Percentiles rank a stretch among this genome's conserved stretches.
phyloP scores from a whole-genome alignment of 2,113 vertebrate genomes.

The Hoplias malabaricus region DNA sequence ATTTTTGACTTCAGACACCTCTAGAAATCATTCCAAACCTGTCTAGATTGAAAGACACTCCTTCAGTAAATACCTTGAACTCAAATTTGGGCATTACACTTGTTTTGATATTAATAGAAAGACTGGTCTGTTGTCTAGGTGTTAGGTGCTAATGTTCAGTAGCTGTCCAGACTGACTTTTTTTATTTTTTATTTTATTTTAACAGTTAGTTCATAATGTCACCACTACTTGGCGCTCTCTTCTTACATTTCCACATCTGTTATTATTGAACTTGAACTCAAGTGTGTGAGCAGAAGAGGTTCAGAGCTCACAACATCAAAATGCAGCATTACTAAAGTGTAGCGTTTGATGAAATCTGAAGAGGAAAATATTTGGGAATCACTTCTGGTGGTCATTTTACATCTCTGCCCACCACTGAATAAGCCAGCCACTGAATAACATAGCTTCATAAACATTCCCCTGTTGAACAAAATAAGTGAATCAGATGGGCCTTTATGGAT shows the following conservation, averaged over 20 bases:
- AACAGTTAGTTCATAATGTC: background rate
- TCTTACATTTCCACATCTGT: slow-evolving; percentile 2
- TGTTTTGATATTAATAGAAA: background rate
- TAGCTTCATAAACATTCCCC: background rate
- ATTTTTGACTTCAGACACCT: no score
- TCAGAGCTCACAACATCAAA: no score
- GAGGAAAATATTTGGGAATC: no score
- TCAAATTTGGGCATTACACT: no score
- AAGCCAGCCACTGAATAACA: background rate
- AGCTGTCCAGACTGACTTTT: background rate
- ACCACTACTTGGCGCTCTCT: slow-evolving; percentile 26
- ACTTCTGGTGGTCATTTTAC: no score
- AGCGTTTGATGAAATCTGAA: background rate
- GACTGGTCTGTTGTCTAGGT: background rate
- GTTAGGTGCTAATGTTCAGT: background rate
- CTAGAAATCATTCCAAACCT: no score
- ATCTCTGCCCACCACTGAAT: background rate
- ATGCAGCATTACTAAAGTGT: no score
- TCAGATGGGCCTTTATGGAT: no score
- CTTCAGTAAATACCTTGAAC: no score
- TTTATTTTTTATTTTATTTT: background rate
- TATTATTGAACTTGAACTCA: background rate
- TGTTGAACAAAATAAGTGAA: no score
- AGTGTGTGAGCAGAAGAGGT: no score
- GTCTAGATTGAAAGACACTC: no score